These are phyloP conservation scores for Drosophila borealis DNA, from an alignment of 2,888 invertebrate genomes.

Conservation along the genomic window DNA sequence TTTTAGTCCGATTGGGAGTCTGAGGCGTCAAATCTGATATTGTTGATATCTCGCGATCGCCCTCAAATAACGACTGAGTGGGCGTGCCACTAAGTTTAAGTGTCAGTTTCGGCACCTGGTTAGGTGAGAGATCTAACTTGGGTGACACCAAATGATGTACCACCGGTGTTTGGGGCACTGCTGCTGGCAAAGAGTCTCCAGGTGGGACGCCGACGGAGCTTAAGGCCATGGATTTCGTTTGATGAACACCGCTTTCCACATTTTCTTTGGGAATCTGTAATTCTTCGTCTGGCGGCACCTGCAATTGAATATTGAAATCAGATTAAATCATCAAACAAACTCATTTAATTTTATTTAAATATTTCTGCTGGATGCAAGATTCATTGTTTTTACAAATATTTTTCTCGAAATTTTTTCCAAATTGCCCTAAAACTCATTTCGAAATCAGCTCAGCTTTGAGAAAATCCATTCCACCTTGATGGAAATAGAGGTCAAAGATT, in stretches of 20 bases:
- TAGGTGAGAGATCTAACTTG: slow-evolving; percentile 45
- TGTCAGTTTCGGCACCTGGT: slow-evolving; percentile 90
- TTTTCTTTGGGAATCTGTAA: slow-evolving; percentile 6
- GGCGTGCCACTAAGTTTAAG: slow-evolving; percentile 88
- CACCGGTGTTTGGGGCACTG: background rate
- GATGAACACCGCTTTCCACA: background rate
- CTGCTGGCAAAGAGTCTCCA: slow-evolving; percentile 6
- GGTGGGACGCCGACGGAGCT: background rate
- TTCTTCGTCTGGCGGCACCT: slow-evolving; percentile 22
- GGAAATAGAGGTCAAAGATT: too few species aligned
- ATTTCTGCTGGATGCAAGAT: too few species aligned
- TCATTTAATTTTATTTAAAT: too few species aligned
- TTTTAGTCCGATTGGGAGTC: slow-evolving; percentile 53
- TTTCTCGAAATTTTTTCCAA: too few species aligned
- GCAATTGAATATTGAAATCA: slow-evolving; percentile 19
- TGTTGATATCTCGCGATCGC: slow-evolving; percentile 22
- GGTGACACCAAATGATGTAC: slow-evolving; percentile 18
- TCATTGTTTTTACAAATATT: too few species aligned
- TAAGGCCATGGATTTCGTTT: background rate
- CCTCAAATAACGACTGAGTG: slow-evolving; percentile 7
- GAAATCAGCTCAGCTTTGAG: too few species aligned
- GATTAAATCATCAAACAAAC: background rate
- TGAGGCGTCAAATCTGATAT: background rate
- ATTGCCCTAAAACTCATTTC: too few species aligned
- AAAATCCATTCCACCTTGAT: too few species aligned